Conservation (phyloP, 2,888 invertebrate species). For the Caenorhabditis macrosperma region DNA sequence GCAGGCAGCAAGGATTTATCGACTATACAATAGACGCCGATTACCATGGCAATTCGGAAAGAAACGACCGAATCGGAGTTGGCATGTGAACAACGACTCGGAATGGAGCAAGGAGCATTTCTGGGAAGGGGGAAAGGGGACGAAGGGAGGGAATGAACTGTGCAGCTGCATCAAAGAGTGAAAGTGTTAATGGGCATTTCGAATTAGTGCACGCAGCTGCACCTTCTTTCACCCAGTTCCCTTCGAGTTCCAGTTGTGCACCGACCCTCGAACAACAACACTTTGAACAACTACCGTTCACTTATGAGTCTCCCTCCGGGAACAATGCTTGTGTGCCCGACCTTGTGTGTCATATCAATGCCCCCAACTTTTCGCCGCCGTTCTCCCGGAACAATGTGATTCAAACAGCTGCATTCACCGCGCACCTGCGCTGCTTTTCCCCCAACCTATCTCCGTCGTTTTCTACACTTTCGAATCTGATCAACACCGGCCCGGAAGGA, state of each 20-base stretch:
- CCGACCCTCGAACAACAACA: too few relatives aligned
- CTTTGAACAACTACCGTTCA: too few relatives aligned
- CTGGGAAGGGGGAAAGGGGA: not conserved
- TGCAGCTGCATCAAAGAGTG: too few relatives aligned
- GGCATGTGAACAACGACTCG: not conserved
- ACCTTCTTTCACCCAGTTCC: too few relatives aligned
- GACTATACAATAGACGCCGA: conserved; percentile 24
- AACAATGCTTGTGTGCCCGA: conserved; percentile 3
- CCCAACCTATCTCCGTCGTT: not conserved
- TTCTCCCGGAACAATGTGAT: not conserved
- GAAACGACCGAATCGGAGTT: conserved; percentile 3
- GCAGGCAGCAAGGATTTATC: conserved; percentile 22
- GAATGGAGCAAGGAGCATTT: not conserved
- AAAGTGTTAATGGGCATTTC: too few relatives aligned
- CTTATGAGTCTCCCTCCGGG: too few relatives aligned
- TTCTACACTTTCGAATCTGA: conserved; percentile 12
- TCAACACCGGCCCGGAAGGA: conserved; percentile 34
- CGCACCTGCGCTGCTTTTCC: not conserved
- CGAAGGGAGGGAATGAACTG: not conserved
- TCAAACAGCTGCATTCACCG: conserved; percentile 2
- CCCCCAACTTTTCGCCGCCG: not conserved
- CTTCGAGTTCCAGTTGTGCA: too few relatives aligned
- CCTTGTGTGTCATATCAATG: conserved; percentile 10
- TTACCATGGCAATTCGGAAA: conserved; percentile 23
- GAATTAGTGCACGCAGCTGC: too few relatives aligned